Evolutionary conservation across 2,113 vertebrate species (phyloP).

Genomic region (Puntigrus tetrazona): DNA sequence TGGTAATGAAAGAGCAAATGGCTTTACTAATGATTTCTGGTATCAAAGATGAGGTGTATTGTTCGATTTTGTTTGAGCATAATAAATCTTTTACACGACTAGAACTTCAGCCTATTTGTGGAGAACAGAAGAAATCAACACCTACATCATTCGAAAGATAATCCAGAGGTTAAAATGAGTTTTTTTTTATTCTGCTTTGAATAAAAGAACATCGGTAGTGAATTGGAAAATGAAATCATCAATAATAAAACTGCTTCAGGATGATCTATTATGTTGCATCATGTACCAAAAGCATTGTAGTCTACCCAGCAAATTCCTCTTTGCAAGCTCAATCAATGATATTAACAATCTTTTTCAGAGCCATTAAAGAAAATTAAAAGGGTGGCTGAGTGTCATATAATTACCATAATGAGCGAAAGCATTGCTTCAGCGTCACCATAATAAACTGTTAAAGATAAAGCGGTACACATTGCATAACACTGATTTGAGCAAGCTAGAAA

Average conservation of each 20-base stretch:
- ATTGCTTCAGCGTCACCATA: background rate
- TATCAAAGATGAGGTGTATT: background rate
- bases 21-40: background rate
- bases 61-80: background rate
- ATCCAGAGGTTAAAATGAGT: background rate
- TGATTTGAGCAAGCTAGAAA: background rate
- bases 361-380: background rate
- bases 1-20: background rate
- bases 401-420: background rate
- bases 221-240: conserved; percentile 22
- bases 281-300: background rate
- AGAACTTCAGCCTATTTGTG: background rate
- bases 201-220: background rate
- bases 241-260: background rate
- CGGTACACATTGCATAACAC: background rate
- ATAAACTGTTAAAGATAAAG: background rate
- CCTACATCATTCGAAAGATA: background rate
- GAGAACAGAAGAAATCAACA: background rate
- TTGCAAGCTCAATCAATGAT: background rate
- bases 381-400: background rate
- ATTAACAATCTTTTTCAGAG: background rate
- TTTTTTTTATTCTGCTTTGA: conserved; percentile 21
- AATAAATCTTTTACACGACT: background rate
- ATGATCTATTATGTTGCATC: background rate
- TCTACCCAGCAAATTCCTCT: conserved; percentile 18